Percentiles rank a stretch among this genome's conserved stretches.
Evolutionary conservation across 2,888 invertebrate genomes (phyloP).

Genomic region (Eilema depressum): DNA sequence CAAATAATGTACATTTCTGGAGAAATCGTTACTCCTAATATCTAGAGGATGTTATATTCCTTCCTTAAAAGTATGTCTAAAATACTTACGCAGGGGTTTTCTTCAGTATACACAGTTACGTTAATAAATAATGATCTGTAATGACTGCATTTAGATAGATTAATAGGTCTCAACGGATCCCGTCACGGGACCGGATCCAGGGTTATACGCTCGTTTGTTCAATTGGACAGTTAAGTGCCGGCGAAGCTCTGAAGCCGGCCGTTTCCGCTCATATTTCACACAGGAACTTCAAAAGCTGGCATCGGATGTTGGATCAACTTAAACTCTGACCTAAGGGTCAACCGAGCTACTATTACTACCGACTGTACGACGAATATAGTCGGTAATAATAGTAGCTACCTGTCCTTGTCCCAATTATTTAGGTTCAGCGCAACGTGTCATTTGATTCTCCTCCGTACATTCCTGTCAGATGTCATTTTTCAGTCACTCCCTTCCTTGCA

Average conservation of each 20-base stretch:
- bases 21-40: neutral
- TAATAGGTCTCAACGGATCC: constrained; percentile 61
- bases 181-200: constrained; percentile 80
- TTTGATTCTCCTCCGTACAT: too few species aligned
- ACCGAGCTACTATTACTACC: neutral
- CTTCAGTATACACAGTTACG: constrained; percentile 24
- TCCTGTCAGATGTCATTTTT: too few species aligned
- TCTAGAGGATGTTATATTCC: neutral
- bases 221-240: constrained; percentile 78
- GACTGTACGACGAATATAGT: too few species aligned
- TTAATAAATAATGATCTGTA: constrained; percentile 44
- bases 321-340: constrained; percentile 7
- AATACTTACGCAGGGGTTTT: neutral
- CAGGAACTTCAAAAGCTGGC: constrained; percentile 50
- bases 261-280: constrained; percentile 77
- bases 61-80: constrained; percentile 1
- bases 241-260: constrained; percentile 70
- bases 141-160: constrained; percentile 50
- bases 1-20: neutral
- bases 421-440: too few species aligned
- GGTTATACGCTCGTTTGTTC: constrained; percentile 80
- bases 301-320: constrained; percentile 32
- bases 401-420: too few species aligned
- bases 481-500: too few species aligned
- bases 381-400: too few species aligned